These are phyloP conservation scores for Triplophysa tibetana DNA, from an alignment of 2,113 vertebrate species.

Conservation along the genomic window DNA sequence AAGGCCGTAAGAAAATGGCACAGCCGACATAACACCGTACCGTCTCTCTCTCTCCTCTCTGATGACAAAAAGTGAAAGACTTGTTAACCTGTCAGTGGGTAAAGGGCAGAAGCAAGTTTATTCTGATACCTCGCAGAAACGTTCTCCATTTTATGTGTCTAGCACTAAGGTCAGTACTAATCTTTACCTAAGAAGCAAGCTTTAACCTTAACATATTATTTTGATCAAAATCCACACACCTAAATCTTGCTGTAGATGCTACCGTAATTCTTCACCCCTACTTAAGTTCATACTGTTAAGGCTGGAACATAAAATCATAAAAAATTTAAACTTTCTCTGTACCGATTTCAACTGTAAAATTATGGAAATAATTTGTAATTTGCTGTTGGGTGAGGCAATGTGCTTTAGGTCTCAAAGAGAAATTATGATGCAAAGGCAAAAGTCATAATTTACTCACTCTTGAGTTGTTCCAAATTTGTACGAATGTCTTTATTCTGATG, in stretches of 20 bases:
- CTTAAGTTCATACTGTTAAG: background rate
- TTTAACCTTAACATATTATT: background rate
- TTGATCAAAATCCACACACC: background rate
- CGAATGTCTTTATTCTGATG: too few species aligned
- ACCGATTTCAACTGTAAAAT: too few species aligned
- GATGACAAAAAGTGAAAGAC: constrained; percentile 42
- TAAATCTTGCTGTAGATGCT: background rate
- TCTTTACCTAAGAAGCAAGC: constrained; percentile 21
- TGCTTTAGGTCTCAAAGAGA: too few species aligned
- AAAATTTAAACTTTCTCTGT: too few species aligned
- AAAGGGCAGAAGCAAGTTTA: constrained; percentile 49
- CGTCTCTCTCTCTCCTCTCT: constrained; percentile 24
- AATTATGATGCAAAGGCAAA: too few species aligned
- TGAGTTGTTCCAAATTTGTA: too few species aligned
- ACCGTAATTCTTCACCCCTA: background rate
- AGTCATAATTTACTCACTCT: too few species aligned
- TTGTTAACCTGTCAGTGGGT: constrained; percentile 53
- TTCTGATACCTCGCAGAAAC: constrained; percentile 42
- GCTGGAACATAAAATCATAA: too few species aligned
- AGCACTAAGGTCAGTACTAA: constrained; percentile 19
- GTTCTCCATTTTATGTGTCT: constrained; percentile 5
- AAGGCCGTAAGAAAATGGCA: constrained; percentile 57
- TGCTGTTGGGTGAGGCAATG: too few species aligned
- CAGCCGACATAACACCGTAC: constrained; percentile 37
- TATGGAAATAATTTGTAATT: too few species aligned